phyloP scores from a whole-genome alignment of 2,888 invertebrate genomes.

The Neoascia interrupta region DNA sequence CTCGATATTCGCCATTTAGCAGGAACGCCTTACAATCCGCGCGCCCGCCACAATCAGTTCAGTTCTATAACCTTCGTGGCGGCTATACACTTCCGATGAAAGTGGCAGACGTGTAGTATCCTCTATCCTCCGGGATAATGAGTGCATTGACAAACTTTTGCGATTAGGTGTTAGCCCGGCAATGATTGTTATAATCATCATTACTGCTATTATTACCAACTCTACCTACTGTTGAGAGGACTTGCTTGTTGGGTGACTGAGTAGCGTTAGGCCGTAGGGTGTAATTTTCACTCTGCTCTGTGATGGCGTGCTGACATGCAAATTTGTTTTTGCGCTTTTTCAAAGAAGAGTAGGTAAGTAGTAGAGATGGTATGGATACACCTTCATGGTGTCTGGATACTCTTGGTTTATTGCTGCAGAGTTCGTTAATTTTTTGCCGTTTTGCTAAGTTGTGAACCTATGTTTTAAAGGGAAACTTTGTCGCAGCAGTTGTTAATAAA shows the following conservation, averaged over 20 bases:
- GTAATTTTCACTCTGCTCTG: conserved; percentile 23
- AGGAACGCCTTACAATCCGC: conserved; percentile 52
- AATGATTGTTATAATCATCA: conserved; percentile 68
- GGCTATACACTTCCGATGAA: conserved; percentile 38
- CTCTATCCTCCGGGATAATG: conserved; percentile 59
- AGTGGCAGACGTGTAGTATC: conserved; percentile 45
- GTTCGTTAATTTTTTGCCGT: too few species aligned
- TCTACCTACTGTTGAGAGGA: not conserved
- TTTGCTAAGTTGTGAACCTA: too few species aligned
- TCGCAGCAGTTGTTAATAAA: too few species aligned
- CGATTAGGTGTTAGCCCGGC: conserved; percentile 68
- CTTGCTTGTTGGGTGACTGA: conserved; percentile 3
- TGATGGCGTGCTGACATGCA: conserved; percentile 43
- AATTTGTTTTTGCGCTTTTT: conserved; percentile 35
- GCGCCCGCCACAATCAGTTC: conserved; percentile 28
- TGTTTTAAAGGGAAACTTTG: too few species aligned
- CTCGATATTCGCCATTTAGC: conserved; percentile 66
- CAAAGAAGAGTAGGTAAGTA: not conserved
- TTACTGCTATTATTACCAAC: conserved; percentile 54
- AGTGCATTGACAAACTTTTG: conserved; percentile 70
- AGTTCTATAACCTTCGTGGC: conserved; percentile 29
- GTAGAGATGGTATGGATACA: not conserved
- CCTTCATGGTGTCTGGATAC: too few species aligned
- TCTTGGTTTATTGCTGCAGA: too few species aligned
- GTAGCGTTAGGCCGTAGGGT: conserved; percentile 21